phyloP scores from a whole-genome alignment of 1,140 invertebrate genomes.

The Heliconius melpomene region DNA sequence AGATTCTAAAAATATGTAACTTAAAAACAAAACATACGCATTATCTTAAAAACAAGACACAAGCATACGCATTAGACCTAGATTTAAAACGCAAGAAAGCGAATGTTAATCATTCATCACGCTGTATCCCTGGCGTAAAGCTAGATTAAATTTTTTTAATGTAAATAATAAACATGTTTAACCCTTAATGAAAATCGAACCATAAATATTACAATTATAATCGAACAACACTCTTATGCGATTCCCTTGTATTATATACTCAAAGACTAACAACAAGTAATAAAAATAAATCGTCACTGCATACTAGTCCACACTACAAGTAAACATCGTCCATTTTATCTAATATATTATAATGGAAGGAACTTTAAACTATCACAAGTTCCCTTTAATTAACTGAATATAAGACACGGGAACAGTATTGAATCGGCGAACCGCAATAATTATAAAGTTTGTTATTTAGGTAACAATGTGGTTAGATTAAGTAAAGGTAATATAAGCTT shows the following conservation, averaged over 20 bases:
- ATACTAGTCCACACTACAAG: neutral
- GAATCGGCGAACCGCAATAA: constrained; percentile 39
- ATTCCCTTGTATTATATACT: neutral
- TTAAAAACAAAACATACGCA: too few relatives aligned
- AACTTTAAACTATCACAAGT: constrained; percentile 27
- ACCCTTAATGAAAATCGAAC: too few relatives aligned
- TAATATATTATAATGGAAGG: constrained; percentile 27
- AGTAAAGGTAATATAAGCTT: constrained; percentile 37
- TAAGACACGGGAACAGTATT: constrained; percentile 43
- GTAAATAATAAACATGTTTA: too few relatives aligned
- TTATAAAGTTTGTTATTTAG: constrained; percentile 49
- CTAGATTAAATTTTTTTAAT: too few relatives aligned
- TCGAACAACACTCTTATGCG: neutral
- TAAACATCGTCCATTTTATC: neutral
- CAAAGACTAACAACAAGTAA: neutral
- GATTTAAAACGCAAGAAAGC: too few relatives aligned
- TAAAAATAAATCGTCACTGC: neutral
- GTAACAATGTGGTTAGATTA: constrained; percentile 36
- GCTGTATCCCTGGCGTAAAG: too few relatives aligned
- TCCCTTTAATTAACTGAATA: constrained; percentile 45
- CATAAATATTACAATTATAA: neutral
- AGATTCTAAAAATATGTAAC: too few relatives aligned
- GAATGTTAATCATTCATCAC: too few relatives aligned
- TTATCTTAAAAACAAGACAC: too few relatives aligned
- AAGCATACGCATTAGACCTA: too few relatives aligned